phyloP scores from a whole-genome alignment of 2,888 invertebrate genomes.

The Drosophila subsilvestris region DNA sequence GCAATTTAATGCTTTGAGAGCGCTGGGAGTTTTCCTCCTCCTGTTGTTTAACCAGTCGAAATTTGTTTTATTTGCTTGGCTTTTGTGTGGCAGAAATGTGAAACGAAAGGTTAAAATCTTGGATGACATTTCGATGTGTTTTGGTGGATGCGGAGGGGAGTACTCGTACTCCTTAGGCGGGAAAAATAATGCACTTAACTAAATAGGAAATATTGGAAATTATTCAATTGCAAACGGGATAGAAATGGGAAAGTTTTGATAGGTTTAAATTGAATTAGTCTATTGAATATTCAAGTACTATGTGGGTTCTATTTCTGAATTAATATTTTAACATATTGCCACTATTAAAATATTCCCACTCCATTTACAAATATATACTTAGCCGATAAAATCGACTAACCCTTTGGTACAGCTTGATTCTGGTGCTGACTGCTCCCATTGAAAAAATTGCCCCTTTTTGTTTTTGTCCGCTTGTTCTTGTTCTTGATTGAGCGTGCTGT shows the following conservation, averaged over 20 bases:
- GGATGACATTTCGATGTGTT: too few relatives aligned
- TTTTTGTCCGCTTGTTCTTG: constrained; percentile 14
- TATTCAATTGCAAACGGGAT: background rate
- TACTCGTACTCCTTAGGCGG: background rate
- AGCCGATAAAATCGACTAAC: constrained; percentile 3
- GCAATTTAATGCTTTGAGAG: constrained; percentile 47
- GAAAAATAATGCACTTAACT: background rate
- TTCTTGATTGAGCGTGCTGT: constrained; percentile 25
- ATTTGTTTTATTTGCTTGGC: constrained; percentile 34
- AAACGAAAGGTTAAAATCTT: constrained; percentile 13
- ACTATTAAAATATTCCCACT: background rate
- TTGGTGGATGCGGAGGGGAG: background rate
- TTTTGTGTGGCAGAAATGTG: constrained; percentile 36
- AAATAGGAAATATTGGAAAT: background rate
- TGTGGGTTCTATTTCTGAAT: background rate
- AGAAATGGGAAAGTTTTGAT: too few relatives aligned
- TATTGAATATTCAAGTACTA: too few relatives aligned
- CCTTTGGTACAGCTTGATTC: background rate
- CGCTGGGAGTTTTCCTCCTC: constrained; percentile 25
- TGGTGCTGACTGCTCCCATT: constrained; percentile 8
- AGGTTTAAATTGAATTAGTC: too few relatives aligned
- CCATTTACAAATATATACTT: background rate
- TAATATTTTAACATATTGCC: background rate
- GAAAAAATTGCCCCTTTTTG: background rate
- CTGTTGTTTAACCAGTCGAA: constrained; percentile 15